Conservation (phyloP, 2,888 invertebrate genomes). For the Leuctra nigra region DNA sequence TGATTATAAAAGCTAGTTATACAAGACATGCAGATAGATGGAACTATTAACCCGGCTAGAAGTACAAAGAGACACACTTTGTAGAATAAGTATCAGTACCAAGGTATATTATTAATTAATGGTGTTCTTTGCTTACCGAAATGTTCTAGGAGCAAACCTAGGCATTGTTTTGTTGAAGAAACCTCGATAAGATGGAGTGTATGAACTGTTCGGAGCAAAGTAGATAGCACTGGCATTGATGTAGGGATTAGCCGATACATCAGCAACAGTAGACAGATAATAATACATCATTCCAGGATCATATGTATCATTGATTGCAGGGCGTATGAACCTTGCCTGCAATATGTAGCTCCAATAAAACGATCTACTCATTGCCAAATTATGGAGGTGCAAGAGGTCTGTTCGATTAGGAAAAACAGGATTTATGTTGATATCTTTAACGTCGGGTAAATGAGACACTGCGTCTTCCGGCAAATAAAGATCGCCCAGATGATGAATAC, state of each 20-base stretch:
- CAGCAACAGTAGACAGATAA: constrained; percentile 89
- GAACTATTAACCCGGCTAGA: too few relatives aligned
- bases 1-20: too few relatives aligned
- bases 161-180: constrained; percentile 96
- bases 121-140: constrained; percentile 44
- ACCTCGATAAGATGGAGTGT: constrained; percentile 88
- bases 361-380: constrained; percentile 91
- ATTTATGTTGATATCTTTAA: constrained; percentile 90
- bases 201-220: constrained; percentile 90
- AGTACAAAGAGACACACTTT: too few relatives aligned
- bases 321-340: constrained; percentile 82
- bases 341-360: constrained; percentile 95
- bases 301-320: constrained; percentile 85
- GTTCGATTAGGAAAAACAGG: constrained; percentile 93
- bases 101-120: not conserved
- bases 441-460: constrained; percentile 87
- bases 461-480: constrained; percentile 76
- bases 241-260: constrained; percentile 86
- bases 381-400: constrained; percentile 85
- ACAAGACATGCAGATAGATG: too few relatives aligned
- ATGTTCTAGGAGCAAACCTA: constrained; percentile 89
- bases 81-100: not conserved
- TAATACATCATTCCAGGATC: constrained; percentile 99
- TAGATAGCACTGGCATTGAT: constrained; percentile 91
- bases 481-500: constrained; percentile 76